Evolutionary conservation across 2,797 vertebrate genomes (phyloP).

Genomic region (Argentina silus): DNA sequence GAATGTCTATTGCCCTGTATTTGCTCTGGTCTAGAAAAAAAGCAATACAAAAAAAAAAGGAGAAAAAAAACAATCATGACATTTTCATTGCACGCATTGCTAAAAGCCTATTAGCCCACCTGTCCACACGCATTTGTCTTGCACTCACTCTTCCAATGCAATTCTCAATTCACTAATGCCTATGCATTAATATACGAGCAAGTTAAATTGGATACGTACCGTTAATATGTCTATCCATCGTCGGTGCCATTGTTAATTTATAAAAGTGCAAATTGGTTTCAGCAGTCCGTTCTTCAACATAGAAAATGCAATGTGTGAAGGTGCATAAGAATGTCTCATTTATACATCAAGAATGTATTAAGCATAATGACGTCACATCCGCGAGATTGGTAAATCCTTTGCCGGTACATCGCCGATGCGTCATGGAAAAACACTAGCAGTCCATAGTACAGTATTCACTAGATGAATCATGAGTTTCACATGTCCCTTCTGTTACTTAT

Average conservation of each 20-base stretch:
- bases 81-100: too few species aligned
- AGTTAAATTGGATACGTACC: not conserved
- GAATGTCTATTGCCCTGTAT: too few species aligned
- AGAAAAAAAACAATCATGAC: too few species aligned
- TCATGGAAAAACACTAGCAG: slow-evolving; percentile 1
- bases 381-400: not conserved
- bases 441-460: not conserved
- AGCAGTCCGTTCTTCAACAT: not conserved
- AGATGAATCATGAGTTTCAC: not conserved
- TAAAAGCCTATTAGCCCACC: too few species aligned
- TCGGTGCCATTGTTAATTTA: slow-evolving; percentile 6
- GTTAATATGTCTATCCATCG: not conserved
- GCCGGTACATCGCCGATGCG: not conserved
- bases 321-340: not conserved
- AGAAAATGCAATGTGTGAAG: not conserved
- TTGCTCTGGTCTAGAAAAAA: too few species aligned
- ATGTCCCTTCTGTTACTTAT: not conserved
- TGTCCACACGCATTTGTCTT: too few species aligned
- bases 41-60: too few species aligned
- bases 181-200: not conserved
- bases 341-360: not conserved
- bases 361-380: not conserved
- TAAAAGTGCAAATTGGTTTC: not conserved
- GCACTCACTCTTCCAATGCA: too few species aligned
- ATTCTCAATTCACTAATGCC: too few species aligned